Conservation (phyloP, 1,140 invertebrate species). For the Solenopsis fugax region DNA sequence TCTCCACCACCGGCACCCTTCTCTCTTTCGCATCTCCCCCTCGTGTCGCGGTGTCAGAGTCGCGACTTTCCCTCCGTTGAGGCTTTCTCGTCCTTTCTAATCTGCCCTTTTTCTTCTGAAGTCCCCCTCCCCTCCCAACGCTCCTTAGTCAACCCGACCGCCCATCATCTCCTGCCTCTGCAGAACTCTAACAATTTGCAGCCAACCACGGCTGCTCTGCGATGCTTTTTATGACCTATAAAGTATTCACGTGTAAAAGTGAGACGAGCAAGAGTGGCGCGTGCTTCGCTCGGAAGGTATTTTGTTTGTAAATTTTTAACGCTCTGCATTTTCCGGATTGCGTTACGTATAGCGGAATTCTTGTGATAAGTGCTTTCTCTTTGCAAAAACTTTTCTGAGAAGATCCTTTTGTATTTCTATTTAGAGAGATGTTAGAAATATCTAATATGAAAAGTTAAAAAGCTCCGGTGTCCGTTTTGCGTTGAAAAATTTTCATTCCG, state of each 20-base stretch:
- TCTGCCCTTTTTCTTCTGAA: constrained; percentile 49
- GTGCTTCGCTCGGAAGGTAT: background rate
- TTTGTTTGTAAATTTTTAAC: constrained; percentile 32
- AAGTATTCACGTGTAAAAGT: constrained; percentile 37
- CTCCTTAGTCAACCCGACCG: background rate
- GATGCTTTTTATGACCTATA: constrained; percentile 31
- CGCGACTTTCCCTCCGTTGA: constrained; percentile 31
- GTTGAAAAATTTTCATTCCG: background rate
- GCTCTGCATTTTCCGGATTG: constrained; percentile 3
- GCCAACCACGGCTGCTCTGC: background rate
- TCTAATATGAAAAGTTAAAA: background rate
- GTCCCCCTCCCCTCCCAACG: background rate
- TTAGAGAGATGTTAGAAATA: constrained; percentile 5
- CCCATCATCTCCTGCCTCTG: background rate
- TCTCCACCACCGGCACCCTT: constrained; percentile 33
- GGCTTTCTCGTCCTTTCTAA: constrained; percentile 61
- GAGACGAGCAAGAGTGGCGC: constrained; percentile 24
- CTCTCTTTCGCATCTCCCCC: constrained; percentile 21
- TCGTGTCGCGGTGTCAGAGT: background rate
- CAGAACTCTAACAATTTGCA: constrained; percentile 26
- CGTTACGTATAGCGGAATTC: background rate
- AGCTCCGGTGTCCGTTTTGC: background rate
- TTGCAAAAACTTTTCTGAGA: background rate
- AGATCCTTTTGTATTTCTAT: background rate
- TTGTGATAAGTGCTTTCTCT: background rate